Evolutionary conservation across 2,113 vertebrate species (phyloP), one percentile per base, ranked within the genome.

Genomic region (Pelvicachromis taeniatus): DNA sequence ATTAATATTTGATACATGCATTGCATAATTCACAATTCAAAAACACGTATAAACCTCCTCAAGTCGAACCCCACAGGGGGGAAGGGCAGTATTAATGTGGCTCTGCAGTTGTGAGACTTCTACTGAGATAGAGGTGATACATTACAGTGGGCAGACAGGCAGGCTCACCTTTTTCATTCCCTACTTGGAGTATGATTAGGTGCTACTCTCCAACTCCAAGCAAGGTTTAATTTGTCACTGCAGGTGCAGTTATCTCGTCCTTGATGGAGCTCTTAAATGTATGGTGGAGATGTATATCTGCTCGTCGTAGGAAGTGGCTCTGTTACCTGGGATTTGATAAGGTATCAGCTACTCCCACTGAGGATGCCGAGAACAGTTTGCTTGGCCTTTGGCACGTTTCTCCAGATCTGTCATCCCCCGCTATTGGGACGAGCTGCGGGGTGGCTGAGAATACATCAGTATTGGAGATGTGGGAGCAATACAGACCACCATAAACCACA

Each of bases 221-320:
- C 61, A 31, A 78, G 70, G 85, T 85, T 92, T 90, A 91, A 94
- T 93, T 91, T 87, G 87, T 94, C 90, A 91, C 75, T 50, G 84
- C 29, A 48, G 85, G 61, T 6, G 13, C 59, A 68, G 75, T n/a
- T 86, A 89, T 88, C 87, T 85, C 0, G n/a, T 82, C 55, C 61
- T 48, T 17, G n/a, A 42, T 19, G 42, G 78, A 63, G 77, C 82
- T 38, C 0, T 29, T 42, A 68, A 78, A 84, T 68, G 75, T 26
- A 53, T 16, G 77, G 29, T 29, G 75, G 5, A 84, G 89, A 91
- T 90, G 81, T 55, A 83, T 23, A 85, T 92, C 83, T 78, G 50
- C 21, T 77, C 45, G 61, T 11, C 55, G 75, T 1, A 61, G 68
- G 61, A 29, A 59, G 31, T 63, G 6, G 79, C 6, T 82, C 29